phyloP scores from a whole-genome alignment of 2,888 invertebrate genomes.

The Zygaena filipendulae region DNA sequence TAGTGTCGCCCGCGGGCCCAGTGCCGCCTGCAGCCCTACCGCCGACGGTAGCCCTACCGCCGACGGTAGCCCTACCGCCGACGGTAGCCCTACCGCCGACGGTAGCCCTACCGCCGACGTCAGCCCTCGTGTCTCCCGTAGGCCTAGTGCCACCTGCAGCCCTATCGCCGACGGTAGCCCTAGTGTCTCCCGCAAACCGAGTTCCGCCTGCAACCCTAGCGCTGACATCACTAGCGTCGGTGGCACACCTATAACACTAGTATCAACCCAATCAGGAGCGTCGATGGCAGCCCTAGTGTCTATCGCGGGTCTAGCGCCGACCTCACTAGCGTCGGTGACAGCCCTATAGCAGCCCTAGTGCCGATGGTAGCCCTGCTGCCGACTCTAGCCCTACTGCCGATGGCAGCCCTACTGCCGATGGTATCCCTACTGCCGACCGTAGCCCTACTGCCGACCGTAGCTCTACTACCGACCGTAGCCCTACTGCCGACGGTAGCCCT shows the following conservation, averaged over 20 bases:
- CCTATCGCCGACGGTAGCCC: constrained; percentile 16
- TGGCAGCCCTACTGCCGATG: background rate
- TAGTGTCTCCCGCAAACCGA: constrained; percentile 14
- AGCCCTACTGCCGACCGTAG: too few relatives aligned
- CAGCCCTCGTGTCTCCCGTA: too few relatives aligned
- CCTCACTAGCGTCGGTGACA: constrained; percentile 15
- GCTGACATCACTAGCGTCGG: constrained; percentile 17
- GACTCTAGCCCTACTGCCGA: background rate
- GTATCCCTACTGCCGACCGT: too few relatives aligned
- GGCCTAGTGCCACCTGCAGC: constrained; percentile 18
- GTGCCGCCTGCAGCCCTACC: constrained; percentile 11
- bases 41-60: constrained; percentile 18
- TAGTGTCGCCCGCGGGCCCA: constrained; percentile 15
- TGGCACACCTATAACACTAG: too few relatives aligned
- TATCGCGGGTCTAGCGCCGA: too few relatives aligned
- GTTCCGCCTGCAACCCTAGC: constrained; percentile 11
- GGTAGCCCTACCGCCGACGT: too few relatives aligned
- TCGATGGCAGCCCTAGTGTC: too few relatives aligned
- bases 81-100: constrained; percentile 2
- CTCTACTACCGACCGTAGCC: too few relatives aligned
- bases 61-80: background rate
- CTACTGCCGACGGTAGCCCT: too few relatives aligned
- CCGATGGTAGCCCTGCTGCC: constrained; percentile 14
- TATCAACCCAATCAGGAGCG: too few relatives aligned
- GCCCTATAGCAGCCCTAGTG: constrained; percentile 13